A percentile compares a stretch with the other conserved stretches of the same genome.
Conservation (phyloP, 2,888 invertebrate species). For the Balanococcus diminutus region DNA sequence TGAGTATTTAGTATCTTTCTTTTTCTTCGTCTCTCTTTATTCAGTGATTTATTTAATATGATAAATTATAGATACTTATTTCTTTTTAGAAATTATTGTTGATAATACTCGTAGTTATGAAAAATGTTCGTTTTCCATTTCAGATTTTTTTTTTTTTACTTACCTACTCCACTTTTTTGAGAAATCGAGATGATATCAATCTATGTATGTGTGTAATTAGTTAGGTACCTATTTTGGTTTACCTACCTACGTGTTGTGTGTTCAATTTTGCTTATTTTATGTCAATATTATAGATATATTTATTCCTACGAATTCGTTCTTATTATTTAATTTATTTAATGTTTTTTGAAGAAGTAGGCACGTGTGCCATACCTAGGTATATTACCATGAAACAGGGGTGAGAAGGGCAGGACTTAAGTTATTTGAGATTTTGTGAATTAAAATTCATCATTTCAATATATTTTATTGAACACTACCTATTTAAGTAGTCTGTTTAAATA, state of each 20-base stretch:
- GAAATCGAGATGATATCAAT: too few species aligned
- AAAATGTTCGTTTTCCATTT: background rate
- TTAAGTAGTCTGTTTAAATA: too few species aligned
- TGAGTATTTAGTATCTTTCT: background rate
- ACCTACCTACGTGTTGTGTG: background rate
- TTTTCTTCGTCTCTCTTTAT: background rate
- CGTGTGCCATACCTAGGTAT: too few species aligned
- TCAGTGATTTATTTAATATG: background rate
- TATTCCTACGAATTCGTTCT: background rate
- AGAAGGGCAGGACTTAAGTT: too few species aligned
- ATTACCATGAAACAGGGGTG: too few species aligned
- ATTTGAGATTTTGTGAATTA: too few species aligned
- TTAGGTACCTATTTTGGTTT: background rate
- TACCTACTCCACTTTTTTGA: background rate
- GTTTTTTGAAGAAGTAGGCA: too few species aligned
- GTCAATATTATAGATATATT: background rate
- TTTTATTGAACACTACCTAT: too few species aligned
- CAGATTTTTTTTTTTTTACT: background rate
- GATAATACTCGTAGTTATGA: too few species aligned
- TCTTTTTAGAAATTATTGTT: background rate
- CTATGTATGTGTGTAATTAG: background rate
- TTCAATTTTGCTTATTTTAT: background rate
- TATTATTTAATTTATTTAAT: too few species aligned
- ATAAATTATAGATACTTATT: background rate
- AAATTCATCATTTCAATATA: too few species aligned